These are phyloP conservation scores for Pogoniulus pusillus DNA, from an alignment of 2,797 vertebrate genomes.

Conservation along the genomic window DNA sequence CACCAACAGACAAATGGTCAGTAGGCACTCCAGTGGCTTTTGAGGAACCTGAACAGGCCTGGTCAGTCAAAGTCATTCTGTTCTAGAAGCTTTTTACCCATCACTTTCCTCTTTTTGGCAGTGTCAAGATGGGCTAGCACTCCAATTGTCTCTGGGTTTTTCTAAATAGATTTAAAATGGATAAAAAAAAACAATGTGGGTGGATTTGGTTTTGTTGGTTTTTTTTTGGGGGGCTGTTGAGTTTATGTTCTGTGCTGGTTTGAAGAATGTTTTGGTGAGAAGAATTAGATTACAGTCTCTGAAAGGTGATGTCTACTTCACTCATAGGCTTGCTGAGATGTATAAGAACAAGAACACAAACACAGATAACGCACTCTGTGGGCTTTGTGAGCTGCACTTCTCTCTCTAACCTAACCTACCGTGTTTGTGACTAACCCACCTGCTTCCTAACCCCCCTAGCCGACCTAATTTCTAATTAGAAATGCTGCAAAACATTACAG, in stretches of 20 bases:
- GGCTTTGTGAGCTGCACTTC: too few species aligned
- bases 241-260: too few species aligned
- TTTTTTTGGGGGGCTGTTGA: too few species aligned
- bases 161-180: background rate
- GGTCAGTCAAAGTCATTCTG: background rate
- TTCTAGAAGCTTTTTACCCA: background rate
- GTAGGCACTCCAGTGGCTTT: background rate
- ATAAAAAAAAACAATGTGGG: background rate
- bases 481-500: background rate
- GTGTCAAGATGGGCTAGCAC: background rate
- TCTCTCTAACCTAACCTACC: too few species aligned
- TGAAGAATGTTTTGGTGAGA: too few species aligned
- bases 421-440: too few species aligned
- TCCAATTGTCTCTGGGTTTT: background rate
- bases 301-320: too few species aligned
- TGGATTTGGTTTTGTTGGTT: background rate
- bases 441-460: too few species aligned
- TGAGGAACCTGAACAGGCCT: background rate
- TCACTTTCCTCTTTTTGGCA: background rate
- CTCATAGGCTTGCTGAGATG: too few species aligned
- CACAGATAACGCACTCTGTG: too few species aligned
- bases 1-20: background rate
- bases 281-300: too few species aligned
- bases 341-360: too few species aligned
- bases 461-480: background rate